phyloP scores from a whole-genome alignment of 2,888 invertebrate genomes.

The Linnaemya vulpina region DNA sequence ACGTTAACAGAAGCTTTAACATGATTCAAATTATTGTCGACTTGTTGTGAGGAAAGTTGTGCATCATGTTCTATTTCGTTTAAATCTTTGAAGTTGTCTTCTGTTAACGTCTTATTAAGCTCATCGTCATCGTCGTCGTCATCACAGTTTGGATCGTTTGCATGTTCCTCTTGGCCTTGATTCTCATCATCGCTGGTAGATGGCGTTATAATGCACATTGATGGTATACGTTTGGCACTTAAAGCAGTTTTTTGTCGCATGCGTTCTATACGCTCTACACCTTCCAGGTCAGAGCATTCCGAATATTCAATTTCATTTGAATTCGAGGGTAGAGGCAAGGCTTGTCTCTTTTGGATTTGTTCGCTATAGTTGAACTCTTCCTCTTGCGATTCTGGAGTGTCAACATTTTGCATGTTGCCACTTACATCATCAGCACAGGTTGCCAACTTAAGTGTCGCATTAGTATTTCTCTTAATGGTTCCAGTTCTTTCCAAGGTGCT shows the following conservation, averaged over 20 bases:
- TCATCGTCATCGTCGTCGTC: conserved; percentile 60
- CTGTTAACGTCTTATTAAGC: conserved; percentile 77
- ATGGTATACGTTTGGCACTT: conserved; percentile 93
- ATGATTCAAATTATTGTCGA: conserved; percentile 81
- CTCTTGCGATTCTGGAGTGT: conserved; percentile 76
- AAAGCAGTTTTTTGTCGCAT: conserved; percentile 94
- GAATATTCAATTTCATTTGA: conserved; percentile 89
- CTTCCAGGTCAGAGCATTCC: conserved; percentile 93
- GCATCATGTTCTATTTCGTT: conserved; percentile 78
- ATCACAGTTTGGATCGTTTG: neutral
- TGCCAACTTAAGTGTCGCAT: conserved; percentile 84
- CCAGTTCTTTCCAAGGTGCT: conserved; percentile 83
- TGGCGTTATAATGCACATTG: conserved; percentile 96
- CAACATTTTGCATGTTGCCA: conserved; percentile 63
- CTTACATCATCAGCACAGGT: conserved; percentile 84
- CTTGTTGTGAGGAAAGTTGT: conserved; percentile 73
- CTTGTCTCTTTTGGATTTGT: conserved; percentile 75
- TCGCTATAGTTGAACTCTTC: conserved; percentile 81
- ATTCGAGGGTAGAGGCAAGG: conserved; percentile 75
- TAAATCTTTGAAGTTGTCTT: conserved; percentile 84
- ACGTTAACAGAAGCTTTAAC: conserved; percentile 83
- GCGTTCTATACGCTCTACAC: conserved; percentile 93
- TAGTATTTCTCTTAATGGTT: conserved; percentile 83
- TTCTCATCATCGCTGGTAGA: conserved; percentile 93
- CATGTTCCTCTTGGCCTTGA: conserved; percentile 73